Conservation (phyloP, 1,140 invertebrate genomes). For the Belonocnema kinseyi region DNA sequence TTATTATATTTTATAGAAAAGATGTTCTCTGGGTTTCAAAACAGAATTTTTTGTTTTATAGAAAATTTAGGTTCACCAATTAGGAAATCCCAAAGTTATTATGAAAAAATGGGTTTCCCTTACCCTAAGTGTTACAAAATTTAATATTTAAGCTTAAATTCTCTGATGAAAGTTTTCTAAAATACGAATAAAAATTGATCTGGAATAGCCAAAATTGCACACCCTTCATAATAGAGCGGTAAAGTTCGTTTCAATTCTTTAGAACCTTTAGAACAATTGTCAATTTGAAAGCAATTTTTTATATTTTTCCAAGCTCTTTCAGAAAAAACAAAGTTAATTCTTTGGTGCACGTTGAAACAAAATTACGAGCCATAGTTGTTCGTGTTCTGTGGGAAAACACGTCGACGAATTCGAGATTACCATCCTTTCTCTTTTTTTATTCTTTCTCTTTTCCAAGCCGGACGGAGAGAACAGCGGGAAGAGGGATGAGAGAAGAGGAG, state of each 20-base stretch:
- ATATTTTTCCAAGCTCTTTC: not conserved
- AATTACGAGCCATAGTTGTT: slow-evolving; percentile 13
- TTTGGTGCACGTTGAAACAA: not conserved
- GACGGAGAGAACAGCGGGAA: not conserved
- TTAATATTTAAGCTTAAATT: no score
- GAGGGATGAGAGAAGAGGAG: slow-evolving; percentile 31
- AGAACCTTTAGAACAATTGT: not conserved
- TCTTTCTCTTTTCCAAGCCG: not conserved
- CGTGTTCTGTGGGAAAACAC: not conserved
- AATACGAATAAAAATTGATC: no score
- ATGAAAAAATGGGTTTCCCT: no score
- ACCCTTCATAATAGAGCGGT: no score
- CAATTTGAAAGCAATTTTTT: not conserved
- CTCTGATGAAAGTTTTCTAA: no score
- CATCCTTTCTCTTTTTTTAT: not conserved
- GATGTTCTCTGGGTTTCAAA: no score
- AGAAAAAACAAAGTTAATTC: not conserved
- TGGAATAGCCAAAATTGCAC: not conserved
- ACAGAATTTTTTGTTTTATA: no score
- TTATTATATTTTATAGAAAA: no score
- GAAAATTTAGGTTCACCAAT: no score
- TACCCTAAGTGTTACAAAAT: no score
- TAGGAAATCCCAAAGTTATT: no score
- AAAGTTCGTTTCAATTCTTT: no score
- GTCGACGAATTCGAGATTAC: slow-evolving; percentile 9